These are phyloP conservation scores for Peromyscus attwateri DNA, from an alignment of 2,797 vertebrate genomes.

Conservation along the genomic window DNA sequence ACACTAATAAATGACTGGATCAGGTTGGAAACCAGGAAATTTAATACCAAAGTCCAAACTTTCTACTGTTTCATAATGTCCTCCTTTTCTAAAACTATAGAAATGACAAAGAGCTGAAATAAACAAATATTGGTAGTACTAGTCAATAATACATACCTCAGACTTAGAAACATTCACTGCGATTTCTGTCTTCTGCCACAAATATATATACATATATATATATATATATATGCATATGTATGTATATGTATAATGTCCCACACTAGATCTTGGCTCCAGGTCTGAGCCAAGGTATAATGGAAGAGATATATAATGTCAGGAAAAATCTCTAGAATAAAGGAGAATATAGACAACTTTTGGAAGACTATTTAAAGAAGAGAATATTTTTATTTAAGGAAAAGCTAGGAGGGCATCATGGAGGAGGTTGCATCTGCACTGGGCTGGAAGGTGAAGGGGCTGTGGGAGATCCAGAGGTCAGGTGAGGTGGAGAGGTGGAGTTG, in stretches of 20 bases:
- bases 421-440: not conserved
- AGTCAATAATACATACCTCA: not conserved
- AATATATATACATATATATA: too few species aligned
- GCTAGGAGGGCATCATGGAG: not conserved
- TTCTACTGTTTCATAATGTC: not conserved
- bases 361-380: not conserved
- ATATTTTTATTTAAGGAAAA: not conserved
- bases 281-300: not conserved
- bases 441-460: not conserved
- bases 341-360: not conserved
- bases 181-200: not conserved
- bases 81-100: not conserved
- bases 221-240: too few species aligned
- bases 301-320: not conserved
- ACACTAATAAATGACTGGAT: not conserved
- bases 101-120: constrained; percentile 49
- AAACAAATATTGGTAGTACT: not conserved
- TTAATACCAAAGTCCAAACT: not conserved
- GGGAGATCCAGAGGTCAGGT: not conserved
- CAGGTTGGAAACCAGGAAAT: not conserved
- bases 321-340: not conserved
- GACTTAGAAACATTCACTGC: not conserved
- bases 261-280: too few species aligned
- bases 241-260: too few species aligned
- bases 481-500: too few species aligned